These are phyloP conservation scores for Drosophila persimilis DNA, from an alignment of 1,140 invertebrate genomes.

Conservation along the genomic window DNA sequence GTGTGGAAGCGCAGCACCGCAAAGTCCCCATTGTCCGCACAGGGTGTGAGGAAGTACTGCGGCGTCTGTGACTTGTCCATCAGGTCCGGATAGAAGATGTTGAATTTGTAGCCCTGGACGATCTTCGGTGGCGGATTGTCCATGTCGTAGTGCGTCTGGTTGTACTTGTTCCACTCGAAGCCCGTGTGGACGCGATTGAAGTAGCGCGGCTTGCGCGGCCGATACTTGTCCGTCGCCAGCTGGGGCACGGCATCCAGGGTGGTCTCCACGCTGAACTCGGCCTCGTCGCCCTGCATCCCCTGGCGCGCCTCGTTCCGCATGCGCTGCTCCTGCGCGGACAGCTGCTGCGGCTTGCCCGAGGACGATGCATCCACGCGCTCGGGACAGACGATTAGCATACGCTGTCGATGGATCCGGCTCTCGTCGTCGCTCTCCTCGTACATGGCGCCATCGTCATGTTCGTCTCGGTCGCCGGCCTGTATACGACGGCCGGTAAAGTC, in stretches of 20 bases:
- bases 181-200: constrained; percentile 98
- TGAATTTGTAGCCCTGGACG: constrained; percentile 99
- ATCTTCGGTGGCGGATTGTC: constrained; percentile 99
- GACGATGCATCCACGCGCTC: constrained; percentile 39
- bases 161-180: constrained; percentile 99
- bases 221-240: constrained; percentile 98
- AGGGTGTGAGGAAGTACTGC: constrained; percentile 95
- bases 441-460: constrained; percentile 89
- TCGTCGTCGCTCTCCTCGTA: constrained; percentile 65
- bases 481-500: constrained; percentile 52
- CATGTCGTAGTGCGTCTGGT: constrained; percentile 99
- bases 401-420: constrained; percentile 51
- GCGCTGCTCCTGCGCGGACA: constrained; percentile 85
- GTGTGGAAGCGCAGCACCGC: constrained; percentile 97
- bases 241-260: constrained; percentile 93
- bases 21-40: constrained; percentile 97
- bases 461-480: constrained; percentile 66
- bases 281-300: constrained; percentile 95
- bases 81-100: constrained; percentile 99
- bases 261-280: constrained; percentile 96
- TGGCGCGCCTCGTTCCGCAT: constrained; percentile 92
- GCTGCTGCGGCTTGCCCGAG: neutral
- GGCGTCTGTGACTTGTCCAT: constrained; percentile 98
- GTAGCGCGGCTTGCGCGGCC: constrained; percentile 98
- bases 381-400: constrained; percentile 51